Conservation (phyloP, 2,797 vertebrate genomes). For the Chelonia mydas region DNA sequence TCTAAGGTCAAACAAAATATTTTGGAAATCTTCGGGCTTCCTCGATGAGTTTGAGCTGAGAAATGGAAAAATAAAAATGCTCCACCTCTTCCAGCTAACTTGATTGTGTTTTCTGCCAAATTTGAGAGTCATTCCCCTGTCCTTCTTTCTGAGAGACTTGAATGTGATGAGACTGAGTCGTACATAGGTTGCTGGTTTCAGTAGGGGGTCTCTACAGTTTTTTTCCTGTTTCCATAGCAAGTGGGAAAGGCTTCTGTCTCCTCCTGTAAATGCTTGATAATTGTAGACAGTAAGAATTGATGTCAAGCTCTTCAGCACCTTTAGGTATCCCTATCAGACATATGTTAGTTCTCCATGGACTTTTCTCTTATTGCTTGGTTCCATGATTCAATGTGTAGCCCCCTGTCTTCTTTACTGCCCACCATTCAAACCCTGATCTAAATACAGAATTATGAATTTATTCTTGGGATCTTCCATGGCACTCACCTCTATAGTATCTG, state of each 20-base stretch:
- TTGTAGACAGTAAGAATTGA: background rate
- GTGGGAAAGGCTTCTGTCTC: background rate
- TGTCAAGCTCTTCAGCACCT: background rate
- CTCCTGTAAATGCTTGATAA: background rate
- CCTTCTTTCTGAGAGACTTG: background rate
- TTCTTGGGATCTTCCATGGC: background rate
- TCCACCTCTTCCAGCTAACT: slow-evolving; percentile 11
- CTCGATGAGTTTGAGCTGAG: slow-evolving; percentile 33
- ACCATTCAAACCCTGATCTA: background rate
- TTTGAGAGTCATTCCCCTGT: background rate
- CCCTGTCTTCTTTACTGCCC: background rate
- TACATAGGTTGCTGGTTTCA: background rate
- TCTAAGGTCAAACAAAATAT: slow-evolving; percentile 36
- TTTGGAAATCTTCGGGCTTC: background rate
- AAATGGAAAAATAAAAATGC: slow-evolving; percentile 12
- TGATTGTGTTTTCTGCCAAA: background rate
- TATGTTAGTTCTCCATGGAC: background rate
- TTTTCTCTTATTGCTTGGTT: background rate
- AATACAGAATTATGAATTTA: background rate
- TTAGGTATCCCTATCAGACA: background rate
- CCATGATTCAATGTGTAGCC: background rate
- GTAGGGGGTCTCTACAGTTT: rapidly evolving
- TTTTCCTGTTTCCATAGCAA: background rate
- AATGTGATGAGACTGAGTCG: background rate
- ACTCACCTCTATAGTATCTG: rapidly evolving